Percentiles rank a stretch among this genome's conserved stretches.
These are phyloP conservation scores for Acrocyrtus sp. DNA, from an alignment of 2,888 invertebrate genomes.

Conservation along the genomic window DNA sequence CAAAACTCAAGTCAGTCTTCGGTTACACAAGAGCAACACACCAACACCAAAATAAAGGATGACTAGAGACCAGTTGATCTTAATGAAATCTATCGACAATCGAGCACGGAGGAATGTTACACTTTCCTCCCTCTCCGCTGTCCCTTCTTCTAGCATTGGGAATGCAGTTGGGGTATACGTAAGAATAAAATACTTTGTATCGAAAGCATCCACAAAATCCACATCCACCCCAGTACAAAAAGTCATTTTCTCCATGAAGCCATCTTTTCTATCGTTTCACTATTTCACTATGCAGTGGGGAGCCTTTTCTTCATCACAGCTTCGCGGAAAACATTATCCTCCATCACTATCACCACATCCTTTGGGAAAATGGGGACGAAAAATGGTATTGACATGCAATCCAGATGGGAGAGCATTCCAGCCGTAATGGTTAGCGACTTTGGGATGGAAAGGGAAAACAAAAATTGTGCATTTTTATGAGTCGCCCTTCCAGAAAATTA, in stretches of 20 bases:
- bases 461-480: too few relatives aligned
- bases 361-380: slow-evolving; percentile 33
- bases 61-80: slow-evolving; percentile 45
- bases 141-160: too few relatives aligned
- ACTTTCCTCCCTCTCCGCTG: too few relatives aligned
- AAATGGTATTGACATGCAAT: slow-evolving; percentile 26
- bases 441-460: too few relatives aligned
- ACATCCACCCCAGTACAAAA: slow-evolving; percentile 12
- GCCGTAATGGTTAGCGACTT: too few relatives aligned
- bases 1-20: too few relatives aligned
- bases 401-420: too few relatives aligned
- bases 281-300: slow-evolving; percentile 28
- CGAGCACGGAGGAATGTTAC: slow-evolving; percentile 30
- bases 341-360: slow-evolving; percentile 23
- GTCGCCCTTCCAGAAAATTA: too few relatives aligned
- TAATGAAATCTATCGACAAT: slow-evolving; percentile 45
- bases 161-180: too few relatives aligned
- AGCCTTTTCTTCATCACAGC: slow-evolving; percentile 33
- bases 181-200: slow-evolving; percentile 22
- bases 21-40: too few relatives aligned
- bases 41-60: slow-evolving; percentile 12
- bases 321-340: slow-evolving; percentile 1
- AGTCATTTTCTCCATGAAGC: slow-evolving; percentile 21
- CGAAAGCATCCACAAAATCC: slow-evolving; percentile 27
- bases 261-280: slow-evolving; percentile 22